Conservation (phyloP, 2,888 invertebrate genomes). For the Drosophila sordidapex region DNA sequence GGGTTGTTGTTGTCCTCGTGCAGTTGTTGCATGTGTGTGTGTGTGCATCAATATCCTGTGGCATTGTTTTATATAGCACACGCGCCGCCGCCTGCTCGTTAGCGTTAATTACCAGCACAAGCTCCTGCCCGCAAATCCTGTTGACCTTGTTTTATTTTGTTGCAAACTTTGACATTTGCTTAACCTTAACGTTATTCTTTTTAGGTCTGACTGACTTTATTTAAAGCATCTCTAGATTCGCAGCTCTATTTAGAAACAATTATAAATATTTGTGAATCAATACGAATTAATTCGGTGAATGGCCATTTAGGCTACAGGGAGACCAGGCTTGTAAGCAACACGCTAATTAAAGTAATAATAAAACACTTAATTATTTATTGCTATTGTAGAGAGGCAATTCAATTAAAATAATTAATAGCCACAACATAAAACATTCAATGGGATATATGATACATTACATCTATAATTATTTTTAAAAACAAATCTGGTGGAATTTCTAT, state of each 20-base stretch:
- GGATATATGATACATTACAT: background rate
- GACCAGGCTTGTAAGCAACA: constrained; percentile 15
- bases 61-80: constrained; percentile 37
- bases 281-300: constrained; percentile 15
- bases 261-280: background rate
- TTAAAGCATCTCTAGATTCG: background rate
- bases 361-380: constrained; percentile 22
- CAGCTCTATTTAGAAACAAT: background rate
- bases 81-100: constrained; percentile 52
- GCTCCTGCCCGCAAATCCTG: constrained; percentile 2
- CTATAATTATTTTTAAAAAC: background rate
- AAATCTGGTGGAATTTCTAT: background rate
- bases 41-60: constrained; percentile 46
- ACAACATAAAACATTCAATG: background rate
- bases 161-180: constrained; percentile 50
- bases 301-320: constrained; percentile 39
- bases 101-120: constrained; percentile 42
- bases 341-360: constrained; percentile 19
- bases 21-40: constrained; percentile 2
- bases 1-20: constrained; percentile 7
- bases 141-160: constrained; percentile 1
- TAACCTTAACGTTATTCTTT: constrained; percentile 10
- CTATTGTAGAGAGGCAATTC: background rate
- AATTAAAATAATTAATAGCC: constrained; percentile 25
- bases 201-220: background rate